Conservation (phyloP, 2,113 vertebrate genomes). For the Fulmarus glacialis region DNA sequence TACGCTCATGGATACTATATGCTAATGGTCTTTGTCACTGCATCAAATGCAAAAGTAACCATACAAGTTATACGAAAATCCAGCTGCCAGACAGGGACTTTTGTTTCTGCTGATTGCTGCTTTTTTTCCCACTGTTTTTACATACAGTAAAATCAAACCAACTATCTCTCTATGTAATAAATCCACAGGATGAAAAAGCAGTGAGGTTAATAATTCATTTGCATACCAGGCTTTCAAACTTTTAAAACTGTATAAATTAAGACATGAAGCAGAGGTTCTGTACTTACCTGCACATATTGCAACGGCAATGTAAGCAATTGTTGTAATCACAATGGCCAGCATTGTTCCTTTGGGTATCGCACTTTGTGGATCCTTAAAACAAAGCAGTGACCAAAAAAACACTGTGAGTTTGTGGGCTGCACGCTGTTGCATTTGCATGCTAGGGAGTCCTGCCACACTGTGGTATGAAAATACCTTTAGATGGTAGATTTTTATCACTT, state of each 20-base stretch:
- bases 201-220: neutral
- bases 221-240: neutral
- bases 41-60: neutral
- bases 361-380: slow-evolving; percentile 86
- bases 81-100: neutral
- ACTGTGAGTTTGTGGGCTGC: neutral
- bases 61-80: neutral
- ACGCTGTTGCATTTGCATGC: neutral
- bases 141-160: neutral
- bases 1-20: neutral
- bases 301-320: slow-evolving; percentile 86
- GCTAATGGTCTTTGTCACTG: neutral
- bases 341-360: slow-evolving; percentile 95
- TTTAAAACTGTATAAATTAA: neutral
- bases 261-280: neutral
- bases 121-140: neutral
- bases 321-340: slow-evolving; percentile 93
- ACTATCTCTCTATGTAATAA: neutral
- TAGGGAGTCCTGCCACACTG: neutral
- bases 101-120: neutral
- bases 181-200: neutral
- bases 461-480: neutral
- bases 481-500: neutral
- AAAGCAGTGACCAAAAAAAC: neutral
- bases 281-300: slow-evolving; percentile 89